Conservation (phyloP, 1,140 invertebrate species). For the Meloidogyne exigua region DNA sequence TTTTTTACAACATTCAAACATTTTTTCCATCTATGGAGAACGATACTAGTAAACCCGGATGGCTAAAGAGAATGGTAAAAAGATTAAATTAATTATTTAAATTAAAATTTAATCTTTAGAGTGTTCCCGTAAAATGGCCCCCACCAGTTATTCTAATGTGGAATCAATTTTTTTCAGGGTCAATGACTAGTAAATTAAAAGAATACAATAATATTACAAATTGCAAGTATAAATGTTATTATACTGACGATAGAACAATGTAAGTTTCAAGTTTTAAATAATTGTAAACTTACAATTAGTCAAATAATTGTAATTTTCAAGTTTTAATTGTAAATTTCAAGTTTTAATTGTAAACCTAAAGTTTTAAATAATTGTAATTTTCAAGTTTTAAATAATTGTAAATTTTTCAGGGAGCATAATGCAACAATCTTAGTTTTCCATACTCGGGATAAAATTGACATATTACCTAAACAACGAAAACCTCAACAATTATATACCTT, state of each 20-base stretch:
- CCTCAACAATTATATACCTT: slow-evolving; percentile 1
- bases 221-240: not conserved
- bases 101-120: not conserved
- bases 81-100: not conserved
- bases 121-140: not conserved
- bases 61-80: not conserved
- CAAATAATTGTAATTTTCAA: not conserved
- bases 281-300: no score
- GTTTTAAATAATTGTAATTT: not conserved
- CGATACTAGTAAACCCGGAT: not conserved
- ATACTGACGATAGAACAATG: not conserved
- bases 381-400: not conserved
- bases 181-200: not conserved
- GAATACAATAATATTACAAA: not conserved
- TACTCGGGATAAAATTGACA: not conserved
- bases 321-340: no score
- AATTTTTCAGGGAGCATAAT: not conserved
- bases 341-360: no score
- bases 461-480: not conserved
- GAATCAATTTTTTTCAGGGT: not conserved
- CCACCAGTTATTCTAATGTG: not conserved
- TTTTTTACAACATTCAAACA: not conserved
- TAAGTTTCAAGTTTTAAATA: not conserved
- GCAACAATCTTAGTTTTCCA: slow-evolving; percentile 5
- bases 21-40: not conserved